phyloP scores from a whole-genome alignment of 1,140 invertebrate genomes.

The Archegozetes longisetosus region DNA sequence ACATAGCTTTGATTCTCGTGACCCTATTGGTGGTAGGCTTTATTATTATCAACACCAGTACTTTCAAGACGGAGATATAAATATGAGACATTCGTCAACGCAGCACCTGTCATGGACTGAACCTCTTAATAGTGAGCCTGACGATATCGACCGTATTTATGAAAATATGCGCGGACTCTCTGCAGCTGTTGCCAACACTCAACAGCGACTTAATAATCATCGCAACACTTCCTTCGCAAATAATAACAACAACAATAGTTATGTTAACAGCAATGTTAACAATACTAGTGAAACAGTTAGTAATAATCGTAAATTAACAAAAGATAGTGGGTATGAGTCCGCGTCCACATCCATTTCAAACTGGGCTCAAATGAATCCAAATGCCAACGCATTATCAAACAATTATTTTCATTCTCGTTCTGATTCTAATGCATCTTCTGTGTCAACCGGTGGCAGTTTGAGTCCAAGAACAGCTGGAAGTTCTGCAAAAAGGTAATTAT shows the following conservation, averaged over 20 bases:
- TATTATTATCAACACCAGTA: not conserved
- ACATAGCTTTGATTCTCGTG: no score
- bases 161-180: not conserved
- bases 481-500: not conserved
- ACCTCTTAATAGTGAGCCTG: not conserved
- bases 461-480: not conserved
- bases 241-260: not conserved
- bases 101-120: not conserved
- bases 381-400: not conserved
- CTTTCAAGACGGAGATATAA: not conserved
- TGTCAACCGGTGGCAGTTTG: not conserved
- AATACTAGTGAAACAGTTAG: not conserved
- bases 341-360: slow-evolving; percentile 1
- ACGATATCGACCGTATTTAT: not conserved
- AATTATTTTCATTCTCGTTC: not conserved
- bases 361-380: not conserved
- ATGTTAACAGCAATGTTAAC: not conserved
- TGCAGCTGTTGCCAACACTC: not conserved
- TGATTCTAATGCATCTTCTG: not conserved
- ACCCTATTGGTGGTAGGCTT: not conserved
- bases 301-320: slow-evolving; percentile 7
- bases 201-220: not conserved
- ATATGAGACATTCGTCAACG: not conserved
- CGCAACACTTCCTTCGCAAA: not conserved
- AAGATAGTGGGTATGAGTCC: slow-evolving; percentile 12